Conservation (phyloP, 2,888 invertebrate genomes). For the Dione juno region DNA sequence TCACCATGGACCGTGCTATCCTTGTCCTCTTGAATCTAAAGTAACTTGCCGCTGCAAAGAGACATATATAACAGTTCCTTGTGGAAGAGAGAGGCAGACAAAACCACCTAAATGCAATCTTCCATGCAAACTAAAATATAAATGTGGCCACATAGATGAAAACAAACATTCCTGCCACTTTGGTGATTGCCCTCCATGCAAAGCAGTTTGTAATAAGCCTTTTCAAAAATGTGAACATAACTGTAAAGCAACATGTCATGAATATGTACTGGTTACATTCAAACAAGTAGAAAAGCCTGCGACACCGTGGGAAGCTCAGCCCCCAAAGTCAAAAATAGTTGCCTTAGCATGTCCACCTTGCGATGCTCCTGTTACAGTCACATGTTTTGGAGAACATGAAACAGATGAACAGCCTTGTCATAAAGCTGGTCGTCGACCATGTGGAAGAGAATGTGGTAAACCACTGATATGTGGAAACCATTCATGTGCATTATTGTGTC, state of each 20-base stretch:
- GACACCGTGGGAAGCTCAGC: constrained; percentile 86
- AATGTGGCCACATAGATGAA: constrained; percentile 91
- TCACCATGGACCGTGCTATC: constrained; percentile 93
- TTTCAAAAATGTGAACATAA: constrained; percentile 85
- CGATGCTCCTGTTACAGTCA: constrained; percentile 86
- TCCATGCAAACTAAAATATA: constrained; percentile 89
- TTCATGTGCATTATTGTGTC: constrained; percentile 88
- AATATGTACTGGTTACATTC: constrained; percentile 86
- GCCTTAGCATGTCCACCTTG: constrained; percentile 88
- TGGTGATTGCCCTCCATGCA: constrained; percentile 92
- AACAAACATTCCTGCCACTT: constrained; percentile 92
- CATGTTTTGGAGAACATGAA: constrained; percentile 90
- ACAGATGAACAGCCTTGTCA: constrained; percentile 87
- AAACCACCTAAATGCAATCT: constrained; percentile 91
- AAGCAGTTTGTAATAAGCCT: constrained; percentile 87
- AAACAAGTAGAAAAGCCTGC: constrained; percentile 84
- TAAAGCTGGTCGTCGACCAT: constrained; percentile 88
- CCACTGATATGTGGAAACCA: constrained; percentile 91
- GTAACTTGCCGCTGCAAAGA: constrained; percentile 92
- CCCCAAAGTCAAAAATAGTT: constrained; percentile 77
- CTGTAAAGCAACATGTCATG: constrained; percentile 90
- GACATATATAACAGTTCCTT: constrained; percentile 91
- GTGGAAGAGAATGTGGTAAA: constrained; percentile 90
- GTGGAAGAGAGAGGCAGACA: constrained; percentile 90
- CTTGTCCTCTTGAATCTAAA: constrained; percentile 88